These are phyloP conservation scores for Trachurus trachurus DNA, from an alignment of 2,797 vertebrate genomes.

Conservation along the genomic window DNA sequence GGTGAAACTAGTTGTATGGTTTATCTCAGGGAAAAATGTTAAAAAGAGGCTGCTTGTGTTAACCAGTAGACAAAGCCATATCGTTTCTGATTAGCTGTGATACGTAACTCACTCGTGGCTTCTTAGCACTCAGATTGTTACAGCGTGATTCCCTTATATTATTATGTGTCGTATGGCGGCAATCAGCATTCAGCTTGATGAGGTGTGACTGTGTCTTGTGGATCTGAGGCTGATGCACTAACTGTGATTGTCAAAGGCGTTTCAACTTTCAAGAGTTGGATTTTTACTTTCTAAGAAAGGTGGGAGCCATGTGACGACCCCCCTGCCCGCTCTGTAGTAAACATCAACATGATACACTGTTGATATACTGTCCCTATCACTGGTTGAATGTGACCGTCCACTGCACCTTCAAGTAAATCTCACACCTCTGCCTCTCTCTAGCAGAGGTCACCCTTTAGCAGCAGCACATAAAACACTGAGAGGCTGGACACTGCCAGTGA, in stretches of 20 bases:
- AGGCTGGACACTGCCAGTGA: constrained; percentile 40
- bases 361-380: background rate
- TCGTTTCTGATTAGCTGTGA: background rate
- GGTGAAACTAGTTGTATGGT: background rate
- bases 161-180: no score
- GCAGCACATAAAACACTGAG: constrained; percentile 58
- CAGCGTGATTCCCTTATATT: background rate
- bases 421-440: background rate
- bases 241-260: background rate
- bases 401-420: constrained; percentile 36
- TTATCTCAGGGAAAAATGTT: background rate
- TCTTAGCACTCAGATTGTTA: background rate
- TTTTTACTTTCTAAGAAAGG: background rate
- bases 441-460: constrained; percentile 56
- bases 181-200: background rate
- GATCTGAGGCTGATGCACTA: background rate
- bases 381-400: background rate
- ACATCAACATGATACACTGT: constrained; percentile 10
- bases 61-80: background rate
- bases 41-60: background rate
- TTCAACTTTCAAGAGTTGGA: background rate
- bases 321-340: background rate
- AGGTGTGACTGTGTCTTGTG: background rate
- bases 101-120: background rate
- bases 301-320: background rate